Conservation (phyloP, 2,888 invertebrate species). For the Spicauda simplicius region DNA sequence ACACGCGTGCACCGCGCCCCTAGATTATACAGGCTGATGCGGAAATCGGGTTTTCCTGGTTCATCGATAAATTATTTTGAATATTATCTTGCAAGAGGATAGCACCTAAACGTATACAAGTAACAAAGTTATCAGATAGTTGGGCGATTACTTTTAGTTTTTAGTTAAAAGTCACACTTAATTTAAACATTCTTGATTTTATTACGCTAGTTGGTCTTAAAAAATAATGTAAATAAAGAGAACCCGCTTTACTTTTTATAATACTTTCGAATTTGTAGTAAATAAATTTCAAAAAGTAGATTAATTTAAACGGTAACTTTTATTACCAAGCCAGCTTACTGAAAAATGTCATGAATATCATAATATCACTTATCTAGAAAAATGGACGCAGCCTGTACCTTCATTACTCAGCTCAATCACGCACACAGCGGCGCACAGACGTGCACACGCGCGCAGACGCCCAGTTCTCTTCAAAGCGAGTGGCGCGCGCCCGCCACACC, state of each 20-base stretch:
- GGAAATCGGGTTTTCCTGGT: constrained; percentile 5
- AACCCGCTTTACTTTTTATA: no score
- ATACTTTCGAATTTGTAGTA: no score
- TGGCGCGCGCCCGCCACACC: constrained; percentile 66
- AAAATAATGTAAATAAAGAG: no score
- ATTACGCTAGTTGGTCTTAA: no score
- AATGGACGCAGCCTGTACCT: constrained; percentile 41
- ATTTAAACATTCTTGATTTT: no score
- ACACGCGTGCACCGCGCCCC: constrained; percentile 45
- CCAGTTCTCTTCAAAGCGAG: constrained; percentile 54
- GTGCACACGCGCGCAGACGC: constrained; percentile 49
- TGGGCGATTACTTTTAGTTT: no score
- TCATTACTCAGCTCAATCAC: constrained; percentile 48
- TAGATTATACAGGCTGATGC: constrained; percentile 38
- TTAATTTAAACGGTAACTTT: neutral
- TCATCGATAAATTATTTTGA: neutral
- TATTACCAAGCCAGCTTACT: neutral
- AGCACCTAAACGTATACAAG: neutral
- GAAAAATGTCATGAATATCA: neutral
- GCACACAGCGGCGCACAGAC: constrained; percentile 52
- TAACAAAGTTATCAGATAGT: no score
- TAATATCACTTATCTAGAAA: constrained; percentile 3
- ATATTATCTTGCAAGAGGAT: neutral
- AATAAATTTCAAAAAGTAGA: no score
- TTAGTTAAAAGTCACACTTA: no score